phyloP scores from a whole-genome alignment of 2,113 vertebrate species.

The Melanotaenia duboulayi region DNA sequence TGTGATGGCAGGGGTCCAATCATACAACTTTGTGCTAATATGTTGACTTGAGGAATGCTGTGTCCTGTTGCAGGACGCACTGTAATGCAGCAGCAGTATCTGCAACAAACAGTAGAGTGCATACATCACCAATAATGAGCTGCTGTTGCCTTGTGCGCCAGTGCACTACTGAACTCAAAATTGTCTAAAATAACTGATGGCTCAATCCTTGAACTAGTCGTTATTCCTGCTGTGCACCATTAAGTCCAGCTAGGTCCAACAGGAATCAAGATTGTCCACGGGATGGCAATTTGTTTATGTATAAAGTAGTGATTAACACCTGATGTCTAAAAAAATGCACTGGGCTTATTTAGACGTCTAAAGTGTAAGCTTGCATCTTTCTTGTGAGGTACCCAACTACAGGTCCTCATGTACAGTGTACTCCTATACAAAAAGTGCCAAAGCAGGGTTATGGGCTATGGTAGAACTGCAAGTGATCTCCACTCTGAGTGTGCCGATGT shows the following conservation, averaged over 20 bases:
- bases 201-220: not conserved
- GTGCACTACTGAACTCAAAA: not conserved
- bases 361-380: constrained; percentile 53
- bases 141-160: not conserved
- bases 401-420: constrained; percentile 46
- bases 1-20: constrained; percentile 55
- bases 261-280: not conserved
- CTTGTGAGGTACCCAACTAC: constrained; percentile 53
- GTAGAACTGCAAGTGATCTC: constrained; percentile 69
- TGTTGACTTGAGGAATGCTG: constrained; percentile 6
- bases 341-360: constrained; percentile 11
- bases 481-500: constrained; percentile 63
- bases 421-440: constrained; percentile 56
- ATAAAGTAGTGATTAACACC: not conserved
- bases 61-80: constrained; percentile 40
- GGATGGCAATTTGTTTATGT: not conserved
- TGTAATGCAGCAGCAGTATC: too few species aligned
- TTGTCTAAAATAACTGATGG: not conserved
- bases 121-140: constrained; percentile 19
- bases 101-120: too few species aligned
- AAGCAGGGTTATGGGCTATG: constrained; percentile 61
- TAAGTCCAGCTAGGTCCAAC: not conserved
- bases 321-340: not conserved
- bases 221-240: not conserved
- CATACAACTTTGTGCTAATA: constrained; percentile 29